These are phyloP conservation scores for Ardeotis arabs DNA, from an alignment of 2,113 vertebrate species.

Conservation along the genomic window DNA sequence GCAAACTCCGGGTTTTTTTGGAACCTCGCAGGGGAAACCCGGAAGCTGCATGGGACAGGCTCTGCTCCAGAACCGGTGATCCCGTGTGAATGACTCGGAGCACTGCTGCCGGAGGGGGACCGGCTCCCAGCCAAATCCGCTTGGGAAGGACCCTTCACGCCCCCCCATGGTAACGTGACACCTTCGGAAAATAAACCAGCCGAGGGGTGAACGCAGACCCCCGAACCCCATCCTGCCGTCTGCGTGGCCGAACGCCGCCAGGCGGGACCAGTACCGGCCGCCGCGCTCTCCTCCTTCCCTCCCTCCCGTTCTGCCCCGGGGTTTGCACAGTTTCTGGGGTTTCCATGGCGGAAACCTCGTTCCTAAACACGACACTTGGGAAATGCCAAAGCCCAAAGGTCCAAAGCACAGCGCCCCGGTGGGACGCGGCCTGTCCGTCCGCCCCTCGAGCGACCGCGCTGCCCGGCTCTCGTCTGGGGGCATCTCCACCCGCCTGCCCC, in stretches of 20 bases:
- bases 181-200: background rate
- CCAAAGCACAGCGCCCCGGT: background rate
- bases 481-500: background rate
- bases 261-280: accelerated
- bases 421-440: accelerated
- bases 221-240: background rate
- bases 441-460: background rate
- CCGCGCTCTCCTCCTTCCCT: background rate
- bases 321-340: accelerated
- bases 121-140: background rate
- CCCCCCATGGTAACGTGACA: accelerated
- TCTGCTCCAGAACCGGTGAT: too few species aligned
- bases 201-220: background rate
- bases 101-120: background rate
- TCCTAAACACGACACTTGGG: accelerated
- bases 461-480: background rate
- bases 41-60: too few species aligned
- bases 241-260: accelerated
- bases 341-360: background rate
- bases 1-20: too few species aligned
- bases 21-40: too few species aligned
- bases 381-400: background rate
- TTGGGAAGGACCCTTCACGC: background rate
- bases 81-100: background rate
- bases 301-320: accelerated